Conservation (phyloP, 2,888 invertebrate genomes). For the Dysmachus trigonus region DNA sequence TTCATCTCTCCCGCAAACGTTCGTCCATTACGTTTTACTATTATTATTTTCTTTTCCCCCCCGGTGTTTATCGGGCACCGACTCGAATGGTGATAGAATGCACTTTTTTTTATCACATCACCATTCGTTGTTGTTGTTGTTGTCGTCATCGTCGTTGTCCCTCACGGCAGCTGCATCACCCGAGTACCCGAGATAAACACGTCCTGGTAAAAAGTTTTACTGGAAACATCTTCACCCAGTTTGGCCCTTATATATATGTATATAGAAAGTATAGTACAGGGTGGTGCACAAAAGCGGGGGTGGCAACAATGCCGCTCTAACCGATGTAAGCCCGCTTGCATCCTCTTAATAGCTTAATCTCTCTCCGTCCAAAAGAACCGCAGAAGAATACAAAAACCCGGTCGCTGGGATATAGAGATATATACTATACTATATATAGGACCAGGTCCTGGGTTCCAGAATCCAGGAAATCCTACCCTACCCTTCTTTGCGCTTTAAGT, state of each 20-base stretch:
- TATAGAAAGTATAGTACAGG: too few relatives aligned
- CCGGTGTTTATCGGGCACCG: neutral
- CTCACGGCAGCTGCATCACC: neutral
- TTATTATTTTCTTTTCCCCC: neutral
- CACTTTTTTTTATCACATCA: neutral
- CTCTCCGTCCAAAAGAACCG: neutral
- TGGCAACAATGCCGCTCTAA: neutral
- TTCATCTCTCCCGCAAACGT: neutral
- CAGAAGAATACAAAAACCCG: neutral
- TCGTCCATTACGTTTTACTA: neutral
- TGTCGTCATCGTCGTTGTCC: neutral
- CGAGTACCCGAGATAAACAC: neutral
- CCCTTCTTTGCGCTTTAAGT: neutral
- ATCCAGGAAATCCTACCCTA: neutral
- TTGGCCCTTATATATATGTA: too few relatives aligned
- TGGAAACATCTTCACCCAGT: neutral
- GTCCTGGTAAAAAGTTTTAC: neutral
- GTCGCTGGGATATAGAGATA: neutral
- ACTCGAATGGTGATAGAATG: neutral
- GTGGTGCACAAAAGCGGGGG: neutral
- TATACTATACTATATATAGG: too few relatives aligned
- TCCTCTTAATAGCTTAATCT: conserved; percentile 32
- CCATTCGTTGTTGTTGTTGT: neutral
- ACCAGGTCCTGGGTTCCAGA: neutral
- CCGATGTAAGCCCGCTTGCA: conserved; percentile 25